Evolutionary conservation across 2,113 vertebrate species (phyloP), one percentile per base, ranked within the genome.

Genomic region (Pongo pygmaeus): DNA sequence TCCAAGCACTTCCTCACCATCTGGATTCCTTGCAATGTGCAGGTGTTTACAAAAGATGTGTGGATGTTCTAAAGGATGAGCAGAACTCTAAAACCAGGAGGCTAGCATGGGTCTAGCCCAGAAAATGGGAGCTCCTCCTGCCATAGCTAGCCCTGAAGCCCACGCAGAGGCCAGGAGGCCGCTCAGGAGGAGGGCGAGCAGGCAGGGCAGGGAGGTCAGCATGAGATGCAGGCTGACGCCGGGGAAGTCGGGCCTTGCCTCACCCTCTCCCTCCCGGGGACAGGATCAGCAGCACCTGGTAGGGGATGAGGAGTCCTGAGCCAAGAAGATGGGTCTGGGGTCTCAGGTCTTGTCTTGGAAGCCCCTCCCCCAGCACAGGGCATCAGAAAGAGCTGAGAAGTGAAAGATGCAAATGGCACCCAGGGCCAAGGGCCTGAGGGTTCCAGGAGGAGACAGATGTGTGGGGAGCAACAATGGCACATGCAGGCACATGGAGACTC

Each of bases 401-500:
- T 14, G 48, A 46, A 30, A 32, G 2, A 11, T 11, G 40, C 57
- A 25, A 27, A 0, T 8, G 13, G 27, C 12, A 25, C 30, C 46
- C 67, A 13, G 22, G n/a, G 61, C 11, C n/a, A 43, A 38, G 46
- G 23, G 46, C 20, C 74, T 0, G 8, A n/a, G 18, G 55, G 0
- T n/a, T n/a, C 22, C 61, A 8, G 61, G 14, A 11, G n/a, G n/a
- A 18, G 32, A 46, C 32, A 50, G 16, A 11, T 2, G 18, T 6
- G 2, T 8, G 27, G 22, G 16, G 22, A 57, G 30, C 20, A 16
- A 55, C 5, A 16, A 14, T 9, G 78, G 32, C 78, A 40, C 14
- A 0, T 2, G 32, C 38, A 38, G 35, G 18, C 7, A 14, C 20
- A 20, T 0, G 0, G 40, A 0, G 0, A 25, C 0, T 14, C 12